These are phyloP conservation scores for Anolis apletophallus DNA, from an alignment of 2,797 vertebrate genomes.

Conservation along the genomic window DNA sequence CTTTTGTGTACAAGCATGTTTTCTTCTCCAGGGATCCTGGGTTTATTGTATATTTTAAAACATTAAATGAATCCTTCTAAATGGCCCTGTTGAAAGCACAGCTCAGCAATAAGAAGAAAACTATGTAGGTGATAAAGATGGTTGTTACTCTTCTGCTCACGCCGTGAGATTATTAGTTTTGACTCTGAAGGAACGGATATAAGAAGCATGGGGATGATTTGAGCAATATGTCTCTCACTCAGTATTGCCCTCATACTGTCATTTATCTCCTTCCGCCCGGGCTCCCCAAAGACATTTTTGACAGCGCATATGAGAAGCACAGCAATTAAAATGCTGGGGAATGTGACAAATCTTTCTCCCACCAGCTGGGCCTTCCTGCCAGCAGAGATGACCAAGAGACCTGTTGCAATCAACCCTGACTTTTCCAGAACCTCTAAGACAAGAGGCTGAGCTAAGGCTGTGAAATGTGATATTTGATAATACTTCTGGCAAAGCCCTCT, in stretches of 20 bases:
- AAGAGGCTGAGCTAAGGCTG: background rate
- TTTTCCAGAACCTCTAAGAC: background rate
- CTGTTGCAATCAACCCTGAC: background rate
- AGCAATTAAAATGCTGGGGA: slow-evolving; percentile 22
- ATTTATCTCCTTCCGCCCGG: background rate
- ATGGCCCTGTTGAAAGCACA: background rate
- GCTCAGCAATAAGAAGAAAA: background rate
- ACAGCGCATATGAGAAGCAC: slow-evolving; percentile 10
- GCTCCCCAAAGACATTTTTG: slow-evolving; percentile 16
- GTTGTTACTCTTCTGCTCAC: background rate
- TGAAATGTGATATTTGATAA: background rate
- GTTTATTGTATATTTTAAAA: background rate
- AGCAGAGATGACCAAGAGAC: background rate
- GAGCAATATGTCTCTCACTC: slow-evolving; percentile 7
- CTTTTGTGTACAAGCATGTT: background rate
- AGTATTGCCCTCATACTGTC: slow-evolving; percentile 29
- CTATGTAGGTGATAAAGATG: background rate
- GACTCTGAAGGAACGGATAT: background rate
- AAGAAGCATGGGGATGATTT: slow-evolving; percentile 2
- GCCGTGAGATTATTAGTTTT: slow-evolving; percentile 7
- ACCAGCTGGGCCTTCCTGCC: slow-evolving; percentile 11
- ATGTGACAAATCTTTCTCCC: slow-evolving; percentile 9
- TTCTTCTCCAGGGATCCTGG: background rate
- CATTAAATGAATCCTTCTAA: background rate
- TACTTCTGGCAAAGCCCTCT: background rate